Percentiles rank a stretch among this genome's conserved stretches.
phyloP scores from a whole-genome alignment of 2,113 vertebrate species.

The Plectropomus leopardus region DNA sequence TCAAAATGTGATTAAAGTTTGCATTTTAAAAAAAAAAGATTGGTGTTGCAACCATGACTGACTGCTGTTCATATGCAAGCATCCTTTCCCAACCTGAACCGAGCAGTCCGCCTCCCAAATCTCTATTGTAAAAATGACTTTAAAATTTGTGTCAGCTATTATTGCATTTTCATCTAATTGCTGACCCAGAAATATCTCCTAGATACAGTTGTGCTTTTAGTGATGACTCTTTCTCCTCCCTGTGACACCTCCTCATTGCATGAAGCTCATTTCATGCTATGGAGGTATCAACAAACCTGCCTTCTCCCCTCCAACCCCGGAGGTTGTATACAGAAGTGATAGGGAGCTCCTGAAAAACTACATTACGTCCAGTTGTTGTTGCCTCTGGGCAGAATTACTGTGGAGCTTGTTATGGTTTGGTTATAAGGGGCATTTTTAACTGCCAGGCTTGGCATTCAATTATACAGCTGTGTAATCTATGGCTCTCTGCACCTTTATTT shows the following conservation, averaged over 20 bases:
- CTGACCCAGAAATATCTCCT: not conserved
- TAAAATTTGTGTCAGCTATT: not conserved
- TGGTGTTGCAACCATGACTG: too few relatives aligned
- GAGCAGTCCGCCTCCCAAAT: too few relatives aligned
- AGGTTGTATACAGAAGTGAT: constrained; percentile 68
- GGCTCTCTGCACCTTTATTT: constrained; percentile 1
- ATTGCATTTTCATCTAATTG: not conserved
- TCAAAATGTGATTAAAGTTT: too few relatives aligned
- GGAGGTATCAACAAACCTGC: constrained; percentile 31
- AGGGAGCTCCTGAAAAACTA: constrained; percentile 71
- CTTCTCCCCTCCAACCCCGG: constrained; percentile 52
- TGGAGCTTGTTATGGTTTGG: constrained; percentile 77
- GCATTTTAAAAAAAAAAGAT: too few relatives aligned
- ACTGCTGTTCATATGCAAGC: too few relatives aligned
- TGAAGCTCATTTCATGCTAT: constrained; percentile 43
- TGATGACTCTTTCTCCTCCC: constrained; percentile 1
- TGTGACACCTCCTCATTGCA: constrained; percentile 13
- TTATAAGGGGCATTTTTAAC: constrained; percentile 70
- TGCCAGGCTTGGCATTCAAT: constrained; percentile 73
- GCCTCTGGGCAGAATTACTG: constrained; percentile 79
- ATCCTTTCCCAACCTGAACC: too few relatives aligned
- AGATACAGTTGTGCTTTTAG: constrained; percentile 1
- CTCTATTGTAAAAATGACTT: not conserved
- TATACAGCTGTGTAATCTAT: constrained; percentile 69
- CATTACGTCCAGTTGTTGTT: constrained; percentile 67